Conservation (phyloP, 1,140 invertebrate species). For the Papilio helenus region DNA sequence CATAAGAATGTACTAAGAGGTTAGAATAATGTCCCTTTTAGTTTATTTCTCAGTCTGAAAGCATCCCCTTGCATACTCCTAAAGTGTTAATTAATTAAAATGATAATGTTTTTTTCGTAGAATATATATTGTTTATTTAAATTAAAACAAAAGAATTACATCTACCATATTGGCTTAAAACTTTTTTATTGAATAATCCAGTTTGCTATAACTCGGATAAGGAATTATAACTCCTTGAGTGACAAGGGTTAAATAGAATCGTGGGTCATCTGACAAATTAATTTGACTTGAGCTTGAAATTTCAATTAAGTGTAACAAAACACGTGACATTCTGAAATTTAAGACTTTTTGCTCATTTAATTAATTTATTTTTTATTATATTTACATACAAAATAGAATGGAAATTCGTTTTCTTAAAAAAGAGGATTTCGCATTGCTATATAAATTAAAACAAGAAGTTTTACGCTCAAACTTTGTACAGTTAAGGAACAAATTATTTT, state of each 20-base stretch:
- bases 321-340: background rate
- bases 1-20: too few relatives aligned
- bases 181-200: background rate
- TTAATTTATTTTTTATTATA: background rate
- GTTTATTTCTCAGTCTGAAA: too few relatives aligned
- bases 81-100: too few relatives aligned
- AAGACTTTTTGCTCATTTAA: background rate
- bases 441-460: background rate
- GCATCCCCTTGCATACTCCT: background rate
- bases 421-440: too few relatives aligned
- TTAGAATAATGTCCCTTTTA: too few relatives aligned
- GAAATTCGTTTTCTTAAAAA: background rate
- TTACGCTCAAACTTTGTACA: background rate
- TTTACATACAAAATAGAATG: background rate
- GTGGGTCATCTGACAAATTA: background rate
- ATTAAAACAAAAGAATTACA: background rate
- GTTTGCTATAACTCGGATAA: background rate
- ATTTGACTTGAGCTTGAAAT: background rate
- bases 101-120: too few relatives aligned
- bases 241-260: conserved; percentile 11
- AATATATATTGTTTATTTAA: background rate
- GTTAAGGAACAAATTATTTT: background rate
- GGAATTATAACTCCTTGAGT: background rate
- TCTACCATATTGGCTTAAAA: background rate
- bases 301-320: background rate